A percentile compares a stretch with the other conserved stretches of the same genome.
Evolutionary conservation across 92 coral and sea anemone species (phyloP).

Genomic region (Ricordea florida): DNA sequence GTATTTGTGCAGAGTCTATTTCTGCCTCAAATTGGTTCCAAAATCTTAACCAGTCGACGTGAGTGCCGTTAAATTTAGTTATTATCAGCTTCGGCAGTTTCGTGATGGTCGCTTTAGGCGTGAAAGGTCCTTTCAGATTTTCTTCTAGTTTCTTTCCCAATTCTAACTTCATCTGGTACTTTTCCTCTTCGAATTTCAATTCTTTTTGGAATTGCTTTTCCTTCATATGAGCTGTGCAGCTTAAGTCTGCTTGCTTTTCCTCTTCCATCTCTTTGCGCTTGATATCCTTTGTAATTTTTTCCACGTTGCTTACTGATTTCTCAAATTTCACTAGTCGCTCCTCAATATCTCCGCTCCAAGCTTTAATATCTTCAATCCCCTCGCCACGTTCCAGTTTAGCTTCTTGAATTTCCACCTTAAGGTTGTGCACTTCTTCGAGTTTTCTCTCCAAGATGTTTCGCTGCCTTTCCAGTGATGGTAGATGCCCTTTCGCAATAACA

Average conservation of each 20-base stretch:
- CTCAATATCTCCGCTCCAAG: constrained; percentile 9
- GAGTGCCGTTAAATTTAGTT: too few relatives aligned
- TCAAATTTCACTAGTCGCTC: neutral
- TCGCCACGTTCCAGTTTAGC: constrained; percentile 2
- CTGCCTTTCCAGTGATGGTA: constrained; percentile 8
- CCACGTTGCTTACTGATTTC: neutral
- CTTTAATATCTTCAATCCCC: neutral
- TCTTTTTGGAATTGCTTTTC: constrained; percentile 12
- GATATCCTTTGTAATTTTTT: neutral
- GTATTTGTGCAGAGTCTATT: constrained; percentile 35
- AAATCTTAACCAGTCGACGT: constrained; percentile 56
- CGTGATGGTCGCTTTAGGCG: neutral
- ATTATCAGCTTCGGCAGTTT: too few relatives aligned
- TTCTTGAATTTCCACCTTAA: constrained; percentile 21
- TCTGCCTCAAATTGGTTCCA: constrained; percentile 59
- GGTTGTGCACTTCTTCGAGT: constrained; percentile 17
- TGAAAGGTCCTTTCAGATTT: neutral
- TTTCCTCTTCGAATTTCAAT: constrained; percentile 31
- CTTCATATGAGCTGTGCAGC: constrained; percentile 9
- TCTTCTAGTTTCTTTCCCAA: neutral
- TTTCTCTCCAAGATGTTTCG: constrained; percentile 8
- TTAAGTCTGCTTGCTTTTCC: constrained; percentile 5
- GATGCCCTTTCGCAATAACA: neutral
- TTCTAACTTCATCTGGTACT: constrained; percentile 7
- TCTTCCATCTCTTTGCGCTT: constrained; percentile 7